Evolutionary conservation across 1,140 invertebrate genomes (phyloP).

Genomic region (Apis mellifera): Amel_HAv3.1 CM009931.2:12310001-12310500

Average conservation of each 20-base stretch:
- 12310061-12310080: slow-evolving; percentile 79
- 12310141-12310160: slow-evolving; percentile 86
- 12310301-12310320: slow-evolving; percentile 83
- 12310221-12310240: slow-evolving; percentile 81
- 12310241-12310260: slow-evolving; percentile 63
- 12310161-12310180: slow-evolving; percentile 92
- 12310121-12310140: not conserved
- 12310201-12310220: slow-evolving; percentile 90
- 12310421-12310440: not conserved
- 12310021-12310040: slow-evolving; percentile 88
- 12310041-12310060: slow-evolving; percentile 92
- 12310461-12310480: slow-evolving; percentile 1
- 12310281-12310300: slow-evolving; percentile 64
- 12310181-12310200: slow-evolving; percentile 90
- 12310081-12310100: not conserved
- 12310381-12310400: not conserved
- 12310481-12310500: slow-evolving; percentile 4
- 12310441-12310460: slow-evolving; percentile 14
- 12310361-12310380: not conserved
- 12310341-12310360: slow-evolving; percentile 89
- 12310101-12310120: not conserved
- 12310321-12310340: slow-evolving; percentile 90
- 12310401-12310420: slow-evolving; percentile 8
- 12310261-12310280: slow-evolving; percentile 70
- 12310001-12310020: slow-evolving; percentile 89